Percentiles rank a stretch among this genome's conserved stretches.
Evolutionary conservation across 2,113 vertebrate species (phyloP).

Genomic region (Empidonax traillii): DNA sequence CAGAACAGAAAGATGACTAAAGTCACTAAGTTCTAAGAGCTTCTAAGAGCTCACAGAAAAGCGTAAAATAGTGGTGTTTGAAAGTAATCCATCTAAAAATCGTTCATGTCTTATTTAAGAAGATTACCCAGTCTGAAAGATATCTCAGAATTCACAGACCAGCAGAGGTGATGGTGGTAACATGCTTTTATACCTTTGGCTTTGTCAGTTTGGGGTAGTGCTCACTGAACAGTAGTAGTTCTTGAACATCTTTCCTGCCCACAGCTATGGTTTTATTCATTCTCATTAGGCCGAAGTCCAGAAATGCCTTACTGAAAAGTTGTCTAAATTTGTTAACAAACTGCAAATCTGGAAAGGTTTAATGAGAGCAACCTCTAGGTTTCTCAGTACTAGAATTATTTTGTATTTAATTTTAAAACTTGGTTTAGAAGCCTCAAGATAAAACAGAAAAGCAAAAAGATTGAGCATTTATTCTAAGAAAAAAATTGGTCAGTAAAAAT

Average conservation of each 20-base stretch:
- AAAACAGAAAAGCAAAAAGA: neutral
- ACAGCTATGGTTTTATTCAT: neutral
- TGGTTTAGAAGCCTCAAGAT: neutral
- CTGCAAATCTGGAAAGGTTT: neutral
- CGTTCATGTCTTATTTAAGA: neutral
- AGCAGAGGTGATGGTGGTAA: neutral
- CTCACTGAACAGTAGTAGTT: neutral
- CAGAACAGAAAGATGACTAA: neutral
- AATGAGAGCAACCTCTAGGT: neutral
- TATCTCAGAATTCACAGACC: neutral
- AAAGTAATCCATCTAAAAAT: neutral
- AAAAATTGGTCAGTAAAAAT: neutral
- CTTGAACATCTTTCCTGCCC: neutral
- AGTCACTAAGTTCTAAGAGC: neutral
- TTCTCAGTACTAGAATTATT: neutral
- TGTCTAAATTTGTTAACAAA: neutral
- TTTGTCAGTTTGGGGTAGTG: neutral
- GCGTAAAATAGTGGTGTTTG: neutral
- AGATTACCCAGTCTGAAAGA: neutral
- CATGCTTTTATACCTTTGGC: neutral
- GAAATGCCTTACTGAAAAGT: neutral
- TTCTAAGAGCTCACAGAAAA: neutral
- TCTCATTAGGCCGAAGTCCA: neutral
- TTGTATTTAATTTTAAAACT: neutral
- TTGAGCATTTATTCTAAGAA: neutral